Conservation (phyloP, 2,888 invertebrate species). For the Acanthosepion esculentum region DNA sequence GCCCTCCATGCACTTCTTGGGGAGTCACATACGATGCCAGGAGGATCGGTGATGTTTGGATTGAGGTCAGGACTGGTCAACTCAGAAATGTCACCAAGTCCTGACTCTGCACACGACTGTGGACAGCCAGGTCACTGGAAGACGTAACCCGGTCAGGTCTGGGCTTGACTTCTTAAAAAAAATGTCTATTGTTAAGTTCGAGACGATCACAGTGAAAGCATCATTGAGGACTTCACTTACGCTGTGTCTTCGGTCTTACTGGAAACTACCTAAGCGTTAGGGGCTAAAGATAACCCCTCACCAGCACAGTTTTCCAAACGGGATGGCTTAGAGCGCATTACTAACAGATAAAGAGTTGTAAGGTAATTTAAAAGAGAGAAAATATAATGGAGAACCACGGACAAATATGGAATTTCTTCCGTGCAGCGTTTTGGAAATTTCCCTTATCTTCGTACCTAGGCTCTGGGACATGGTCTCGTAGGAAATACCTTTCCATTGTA, state of each 20-base stretch:
- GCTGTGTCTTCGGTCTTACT: neutral
- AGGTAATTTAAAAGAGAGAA: neutral
- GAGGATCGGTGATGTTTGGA: neutral
- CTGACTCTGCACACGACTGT: neutral
- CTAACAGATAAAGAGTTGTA: neutral
- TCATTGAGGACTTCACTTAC: neutral
- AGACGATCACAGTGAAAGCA: neutral
- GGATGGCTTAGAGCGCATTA: neutral
- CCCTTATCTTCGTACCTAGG: too few relatives aligned
- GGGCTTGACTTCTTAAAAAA: neutral
- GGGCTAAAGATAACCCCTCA: neutral
- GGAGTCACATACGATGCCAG: neutral
- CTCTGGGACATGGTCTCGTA: too few relatives aligned
- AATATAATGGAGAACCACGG: neutral
- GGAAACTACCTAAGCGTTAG: neutral
- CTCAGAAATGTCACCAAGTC: neutral
- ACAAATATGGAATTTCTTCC: too few relatives aligned
- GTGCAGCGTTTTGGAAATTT: too few relatives aligned
- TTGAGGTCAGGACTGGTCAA: neutral
- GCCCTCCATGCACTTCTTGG: neutral
- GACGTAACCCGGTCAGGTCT: neutral
- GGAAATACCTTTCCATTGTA: too few relatives aligned
- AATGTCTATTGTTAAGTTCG: neutral
- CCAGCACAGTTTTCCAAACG: too few relatives aligned
- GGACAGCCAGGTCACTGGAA: neutral